Conservation (phyloP, 1,140 invertebrate genomes). For the Bombus huntii region DNA sequence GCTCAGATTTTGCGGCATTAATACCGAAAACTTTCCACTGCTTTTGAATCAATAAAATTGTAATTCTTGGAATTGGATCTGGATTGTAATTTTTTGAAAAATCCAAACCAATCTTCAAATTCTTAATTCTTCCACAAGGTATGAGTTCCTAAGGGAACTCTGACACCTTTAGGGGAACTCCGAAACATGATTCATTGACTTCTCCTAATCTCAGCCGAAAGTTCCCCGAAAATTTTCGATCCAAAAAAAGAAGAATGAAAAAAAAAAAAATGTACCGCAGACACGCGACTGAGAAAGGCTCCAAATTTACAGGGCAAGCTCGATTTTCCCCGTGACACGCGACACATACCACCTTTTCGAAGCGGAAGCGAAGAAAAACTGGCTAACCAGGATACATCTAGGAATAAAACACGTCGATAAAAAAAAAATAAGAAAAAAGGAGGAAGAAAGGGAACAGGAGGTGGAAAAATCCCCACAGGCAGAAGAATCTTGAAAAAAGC, state of each 20-base stretch:
- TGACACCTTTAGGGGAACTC: too few relatives aligned
- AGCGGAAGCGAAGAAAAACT: constrained; percentile 17
- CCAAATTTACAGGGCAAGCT: constrained; percentile 8
- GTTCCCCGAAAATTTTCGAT: not conserved
- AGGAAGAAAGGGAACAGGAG: not conserved
- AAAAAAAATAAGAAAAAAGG: not conserved
- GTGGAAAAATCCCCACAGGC: not conserved
- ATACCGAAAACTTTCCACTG: too few relatives aligned
- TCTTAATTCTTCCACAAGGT: too few relatives aligned
- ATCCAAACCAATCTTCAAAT: too few relatives aligned
- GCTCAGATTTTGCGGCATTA: too few relatives aligned
- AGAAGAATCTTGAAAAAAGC: not conserved
- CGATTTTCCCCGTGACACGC: constrained; percentile 19
- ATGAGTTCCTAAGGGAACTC: too few relatives aligned
- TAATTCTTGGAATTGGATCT: too few relatives aligned
- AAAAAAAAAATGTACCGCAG: not conserved
- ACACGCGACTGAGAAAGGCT: constrained; percentile 14
- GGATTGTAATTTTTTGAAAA: too few relatives aligned
- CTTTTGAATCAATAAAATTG: too few relatives aligned
- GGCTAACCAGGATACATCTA: not conserved
- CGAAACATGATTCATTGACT: not conserved
- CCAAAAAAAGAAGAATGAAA: not conserved
- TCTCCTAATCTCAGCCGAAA: not conserved
- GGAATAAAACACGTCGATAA: not conserved
- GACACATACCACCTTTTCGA: constrained; percentile 17